Conservation (phyloP, 1,140 invertebrate genomes). For the Drosophila nasuta region DNA sequence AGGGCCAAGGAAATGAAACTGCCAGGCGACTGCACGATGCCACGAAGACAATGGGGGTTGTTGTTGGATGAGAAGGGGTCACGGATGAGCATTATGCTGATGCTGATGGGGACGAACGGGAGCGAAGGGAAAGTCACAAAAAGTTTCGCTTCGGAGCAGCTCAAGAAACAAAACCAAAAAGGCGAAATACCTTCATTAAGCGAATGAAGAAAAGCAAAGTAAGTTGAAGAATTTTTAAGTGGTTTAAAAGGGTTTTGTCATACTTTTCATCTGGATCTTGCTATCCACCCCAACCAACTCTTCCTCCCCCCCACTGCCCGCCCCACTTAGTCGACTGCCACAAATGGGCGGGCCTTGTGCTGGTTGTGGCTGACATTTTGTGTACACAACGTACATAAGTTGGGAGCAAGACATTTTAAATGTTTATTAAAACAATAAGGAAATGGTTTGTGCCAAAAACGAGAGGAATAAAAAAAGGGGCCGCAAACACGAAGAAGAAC, state of each 20-base stretch:
- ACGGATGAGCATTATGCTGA: background rate
- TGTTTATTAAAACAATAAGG: slow-evolving; percentile 84
- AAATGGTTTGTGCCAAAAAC: slow-evolving; percentile 74
- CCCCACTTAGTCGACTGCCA: slow-evolving; percentile 34
- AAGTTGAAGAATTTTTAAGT: slow-evolving; percentile 84
- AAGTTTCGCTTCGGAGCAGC: slow-evolving; percentile 57
- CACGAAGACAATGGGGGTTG: no score
- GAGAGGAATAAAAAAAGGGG: slow-evolving; percentile 35
- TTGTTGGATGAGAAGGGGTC: background rate
- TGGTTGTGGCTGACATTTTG: slow-evolving; percentile 72
- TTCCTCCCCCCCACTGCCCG: background rate
- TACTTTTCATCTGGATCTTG: slow-evolving; percentile 74
- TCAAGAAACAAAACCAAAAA: slow-evolving; percentile 67
- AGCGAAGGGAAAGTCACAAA: slow-evolving; percentile 32
- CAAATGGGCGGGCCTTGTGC: slow-evolving; percentile 67
- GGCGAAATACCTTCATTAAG: slow-evolving; percentile 83
- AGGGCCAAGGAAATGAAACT: slow-evolving; percentile 56
- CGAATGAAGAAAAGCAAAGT: slow-evolving; percentile 81
- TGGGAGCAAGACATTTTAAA: slow-evolving; percentile 81
- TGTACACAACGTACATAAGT: slow-evolving; percentile 68
- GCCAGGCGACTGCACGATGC: slow-evolving; percentile 18
- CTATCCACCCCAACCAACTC: background rate
- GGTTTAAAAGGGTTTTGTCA: slow-evolving; percentile 84
- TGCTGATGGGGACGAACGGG: background rate
- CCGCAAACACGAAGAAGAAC: slow-evolving; percentile 43